These are phyloP conservation scores for Anthrax anthrax DNA, from an alignment of 2,888 invertebrate species.

Conservation along the genomic window DNA sequence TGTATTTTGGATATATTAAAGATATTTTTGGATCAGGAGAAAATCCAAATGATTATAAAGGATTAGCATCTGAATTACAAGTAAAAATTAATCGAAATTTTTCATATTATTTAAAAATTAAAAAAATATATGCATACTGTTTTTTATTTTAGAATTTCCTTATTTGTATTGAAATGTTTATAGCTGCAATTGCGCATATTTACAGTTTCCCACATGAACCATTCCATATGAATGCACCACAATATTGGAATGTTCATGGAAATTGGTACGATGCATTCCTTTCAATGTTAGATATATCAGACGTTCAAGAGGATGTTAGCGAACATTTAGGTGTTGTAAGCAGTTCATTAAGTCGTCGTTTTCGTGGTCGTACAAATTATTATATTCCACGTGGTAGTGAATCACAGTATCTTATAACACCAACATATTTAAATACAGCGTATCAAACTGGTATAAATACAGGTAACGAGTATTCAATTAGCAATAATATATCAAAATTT, in stretches of 20 bases:
- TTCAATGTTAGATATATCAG: conserved; percentile 95
- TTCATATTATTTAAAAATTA: background rate
- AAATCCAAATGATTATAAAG: conserved; percentile 48
- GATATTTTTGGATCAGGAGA: conserved; percentile 56
- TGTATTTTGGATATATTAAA: conserved; percentile 67
- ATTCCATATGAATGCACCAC: conserved; percentile 48
- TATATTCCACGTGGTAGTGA: conserved; percentile 53
- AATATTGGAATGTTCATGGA: conserved; percentile 32
- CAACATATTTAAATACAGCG: conserved; percentile 14
- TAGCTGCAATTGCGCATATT: conserved; percentile 90
- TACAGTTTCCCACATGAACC: conserved; percentile 91
- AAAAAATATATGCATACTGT: background rate
- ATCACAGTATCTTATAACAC: conserved; percentile 29
- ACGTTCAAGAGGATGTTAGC: conserved; percentile 81
- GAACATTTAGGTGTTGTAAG: conserved; percentile 86
- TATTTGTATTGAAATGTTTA: conserved; percentile 95
- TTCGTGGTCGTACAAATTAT: conserved; percentile 63
- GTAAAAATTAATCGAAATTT: conserved; percentile 30
- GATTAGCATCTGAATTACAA: conserved; percentile 70
- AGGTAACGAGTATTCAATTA: conserved; percentile 19
- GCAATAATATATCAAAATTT: conserved; percentile 14
- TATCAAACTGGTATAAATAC: conserved; percentile 15
- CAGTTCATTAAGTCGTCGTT: conserved; percentile 60
- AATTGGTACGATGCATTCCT: conserved; percentile 65
- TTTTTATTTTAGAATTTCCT: conserved; percentile 52